A percentile compares a stretch with the other conserved stretches of the same genome.
These are phyloP conservation scores for Teinopalpus imperialis DNA, from an alignment of 2,888 invertebrate species.

Conservation along the genomic window DNA sequence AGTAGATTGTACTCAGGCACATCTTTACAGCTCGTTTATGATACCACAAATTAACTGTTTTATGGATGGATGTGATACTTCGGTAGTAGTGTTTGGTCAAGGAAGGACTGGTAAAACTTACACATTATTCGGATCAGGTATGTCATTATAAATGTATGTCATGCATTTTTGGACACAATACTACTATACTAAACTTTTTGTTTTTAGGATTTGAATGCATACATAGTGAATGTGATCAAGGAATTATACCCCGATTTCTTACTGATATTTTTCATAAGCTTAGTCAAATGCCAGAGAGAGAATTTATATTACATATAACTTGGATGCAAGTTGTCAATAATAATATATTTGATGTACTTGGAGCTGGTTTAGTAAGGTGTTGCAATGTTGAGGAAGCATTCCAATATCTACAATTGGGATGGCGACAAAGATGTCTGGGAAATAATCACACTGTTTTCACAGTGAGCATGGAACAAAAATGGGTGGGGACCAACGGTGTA, in stretches of 20 bases:
- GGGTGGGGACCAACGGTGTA: slow-evolving; percentile 85
- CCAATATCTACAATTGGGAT: slow-evolving; percentile 86
- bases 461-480: slow-evolving; percentile 88
- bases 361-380: slow-evolving; percentile 77
- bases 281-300: slow-evolving; percentile 84
- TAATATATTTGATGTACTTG: slow-evolving; percentile 83
- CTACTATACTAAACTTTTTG: too few species aligned
- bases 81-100: slow-evolving; percentile 86
- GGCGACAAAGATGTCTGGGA: slow-evolving; percentile 80
- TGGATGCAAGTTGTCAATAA: slow-evolving; percentile 89
- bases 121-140: slow-evolving; percentile 87
- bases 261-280: slow-evolving; percentile 87
- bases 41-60: slow-evolving; percentile 85
- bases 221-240: slow-evolving; percentile 86
- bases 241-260: slow-evolving; percentile 86
- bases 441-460: slow-evolving; percentile 87
- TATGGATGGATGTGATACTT: slow-evolving; percentile 89
- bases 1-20: slow-evolving; percentile 83
- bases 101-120: slow-evolving; percentile 87
- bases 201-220: slow-evolving; percentile 76
- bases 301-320: slow-evolving; percentile 85
- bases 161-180: too few species aligned
- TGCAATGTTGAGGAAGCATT: slow-evolving; percentile 87
- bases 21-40: slow-evolving; percentile 84
- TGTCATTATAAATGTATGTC: too few species aligned